Evolutionary conservation across 2,797 vertebrate species (phyloP), one percentile per base, ranked within the genome.

Genomic region (Channallabes apus): DNA sequence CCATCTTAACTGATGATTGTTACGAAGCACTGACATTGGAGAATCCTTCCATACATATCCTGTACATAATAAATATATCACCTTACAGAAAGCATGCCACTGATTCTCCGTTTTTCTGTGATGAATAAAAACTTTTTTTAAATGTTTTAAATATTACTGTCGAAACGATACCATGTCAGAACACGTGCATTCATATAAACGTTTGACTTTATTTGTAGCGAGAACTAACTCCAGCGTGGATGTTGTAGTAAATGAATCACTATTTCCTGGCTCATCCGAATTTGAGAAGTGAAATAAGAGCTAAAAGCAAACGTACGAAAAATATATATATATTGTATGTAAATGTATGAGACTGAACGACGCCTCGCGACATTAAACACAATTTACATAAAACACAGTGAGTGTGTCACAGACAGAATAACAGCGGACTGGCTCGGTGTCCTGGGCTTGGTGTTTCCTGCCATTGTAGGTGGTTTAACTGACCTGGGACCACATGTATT

Each of bases 381-480:
- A 51, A 15, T 61, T 79, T 41, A n/a, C 59, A 24, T 71, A 17
- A 15, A 29, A 72, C 58, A n/a, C 17, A 24, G 71, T 24, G 38
- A 56, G 41, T 7, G 8, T 67, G 54, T 84, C 72, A 27, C 82
- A 68, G 80, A 77, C 79, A 64, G 46, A 58, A 27, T 58, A 41
- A 67, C 77, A 46, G 56, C 27, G 29, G 4, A 32, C 80, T 54
- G 59, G 27, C 65, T 86, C 87, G 75, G 51, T 75, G 87, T 91
- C 85, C 91, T 87, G 86, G 92, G 91, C 92, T 92, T 91, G 87
- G 82, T 71, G 91, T 89, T 95, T 95, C 94, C 94, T 94, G 93
- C 90, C 85, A 95, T 95, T 95, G 94, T 95, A 87, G 91, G 90
- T 89, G 90, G 85, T 90, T 88, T 88, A 90, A 92, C 91, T 89